Evolutionary conservation across 37 sponge, comb jelly and placozoan genomes (phyloP), one percentile per base, ranked within the genome.

Genomic region (Mnemiopsis leidyi): DNA sequence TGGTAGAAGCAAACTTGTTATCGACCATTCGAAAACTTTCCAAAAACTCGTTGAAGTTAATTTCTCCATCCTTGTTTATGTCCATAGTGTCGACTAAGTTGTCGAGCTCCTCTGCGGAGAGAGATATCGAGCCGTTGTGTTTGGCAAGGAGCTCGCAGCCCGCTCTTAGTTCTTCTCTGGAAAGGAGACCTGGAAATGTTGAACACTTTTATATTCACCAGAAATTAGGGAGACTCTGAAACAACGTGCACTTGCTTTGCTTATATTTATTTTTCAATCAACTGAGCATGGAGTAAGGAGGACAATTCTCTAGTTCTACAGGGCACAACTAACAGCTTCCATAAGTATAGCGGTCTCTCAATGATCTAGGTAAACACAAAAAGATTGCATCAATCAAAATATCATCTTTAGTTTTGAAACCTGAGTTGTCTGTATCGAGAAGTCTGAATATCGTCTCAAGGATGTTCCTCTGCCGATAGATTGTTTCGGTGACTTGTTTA

Each of bases 381-480:
- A 21, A 20, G 68, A 67, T 21, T 67, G 20, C 18, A 67, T 21
- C 18, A 67, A 21, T 67, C 20, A 20, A 67, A 76, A 32, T 21
- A 76, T 30, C n/a, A n/a, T n/a, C n/a, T n/a, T n/a, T n/a, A n/a
- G n/a, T n/a, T n/a, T 48, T 48, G 61, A 39, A 39, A 92, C 93
- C 93, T 68, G 93, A 92, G 40, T 92, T 92, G 67, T 92, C 93
- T n/a, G 73, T 92, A 38, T 92, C 93, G 24, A 92, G 38, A 16
- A 92, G 23, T 24, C 93, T 73, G 76, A 92, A 92, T 18, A 92
- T 38, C 1, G 93, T 92, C 25, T 92, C 93, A 0, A 92, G 76
- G 5, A 36, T 38, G 24, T 92, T 92, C 38, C 76, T 68, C 25
- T 92, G 93, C 23, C 76, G 36, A 35, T 92, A 92, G 1, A 92